phyloP scores from a whole-genome alignment of 2,797 vertebrate species.

The Tolypeutes matacus region DNA sequence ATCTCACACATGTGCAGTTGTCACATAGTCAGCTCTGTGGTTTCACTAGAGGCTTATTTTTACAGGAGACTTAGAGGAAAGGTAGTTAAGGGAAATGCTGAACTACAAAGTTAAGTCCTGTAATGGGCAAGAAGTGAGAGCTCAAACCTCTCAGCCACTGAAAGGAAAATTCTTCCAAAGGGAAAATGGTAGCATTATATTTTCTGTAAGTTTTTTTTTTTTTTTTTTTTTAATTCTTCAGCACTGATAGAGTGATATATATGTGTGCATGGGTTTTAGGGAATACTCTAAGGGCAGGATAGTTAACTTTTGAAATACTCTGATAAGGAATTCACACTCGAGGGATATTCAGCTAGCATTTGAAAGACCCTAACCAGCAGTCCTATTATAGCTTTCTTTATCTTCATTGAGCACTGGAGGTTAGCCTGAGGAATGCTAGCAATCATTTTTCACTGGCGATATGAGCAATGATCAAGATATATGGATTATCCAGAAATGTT shows the following conservation, averaged over 20 bases:
- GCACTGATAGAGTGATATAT: background rate
- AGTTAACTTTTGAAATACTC: conserved; percentile 31
- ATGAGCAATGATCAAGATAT: background rate
- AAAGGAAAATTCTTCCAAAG: background rate
- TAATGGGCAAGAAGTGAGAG: background rate
- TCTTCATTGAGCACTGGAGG: background rate
- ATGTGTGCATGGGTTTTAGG: background rate
- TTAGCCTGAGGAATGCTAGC: background rate
- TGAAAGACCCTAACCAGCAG: background rate
- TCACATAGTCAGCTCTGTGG: background rate
- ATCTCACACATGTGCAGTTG: background rate
- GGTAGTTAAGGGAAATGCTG: background rate
- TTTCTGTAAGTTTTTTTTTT: conserved; percentile 34
- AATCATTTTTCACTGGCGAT: background rate
- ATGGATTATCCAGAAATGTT: background rate
- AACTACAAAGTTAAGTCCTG: background rate
- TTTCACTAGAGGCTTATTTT: conserved; percentile 1
- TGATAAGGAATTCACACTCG: background rate
- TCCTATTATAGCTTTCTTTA: background rate
- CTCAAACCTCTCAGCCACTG: background rate
- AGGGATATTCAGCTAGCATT: background rate
- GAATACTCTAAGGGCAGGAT: background rate
- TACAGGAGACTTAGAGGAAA: background rate
- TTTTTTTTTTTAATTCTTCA: background rate
- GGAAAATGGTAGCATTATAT: background rate